Conservation (phyloP, 2,888 invertebrate species). For the Aleiodes testaceus region DNA sequence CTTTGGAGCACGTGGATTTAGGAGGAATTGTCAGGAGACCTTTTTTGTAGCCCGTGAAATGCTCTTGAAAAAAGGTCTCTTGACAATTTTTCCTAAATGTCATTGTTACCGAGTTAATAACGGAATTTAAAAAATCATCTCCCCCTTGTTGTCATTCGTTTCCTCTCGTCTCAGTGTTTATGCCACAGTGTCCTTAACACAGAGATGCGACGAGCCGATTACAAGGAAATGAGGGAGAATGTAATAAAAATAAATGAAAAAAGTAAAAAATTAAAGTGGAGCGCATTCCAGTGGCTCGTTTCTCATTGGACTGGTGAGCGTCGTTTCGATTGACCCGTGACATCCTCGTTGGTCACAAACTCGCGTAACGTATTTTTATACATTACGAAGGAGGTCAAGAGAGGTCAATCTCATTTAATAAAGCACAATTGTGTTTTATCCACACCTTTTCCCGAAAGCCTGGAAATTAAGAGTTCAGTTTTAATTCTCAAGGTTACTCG, state of each 20-base stretch:
- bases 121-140: too few relatives aligned
- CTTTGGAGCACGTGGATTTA: too few relatives aligned
- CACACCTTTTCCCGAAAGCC: neutral
- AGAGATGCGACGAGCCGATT: slow-evolving; percentile 39
- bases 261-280: slow-evolving; percentile 44
- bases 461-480: neutral
- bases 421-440: slow-evolving; percentile 1
- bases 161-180: too few relatives aligned
- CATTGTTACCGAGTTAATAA: too few relatives aligned
- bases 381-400: slow-evolving; percentile 45
- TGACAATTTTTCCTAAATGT: too few relatives aligned
- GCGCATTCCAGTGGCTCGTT: slow-evolving; percentile 48
- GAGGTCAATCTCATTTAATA: slow-evolving; percentile 39
- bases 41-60: too few relatives aligned
- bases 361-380: slow-evolving; percentile 41
- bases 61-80: too few relatives aligned
- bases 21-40: too few relatives aligned
- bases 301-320: slow-evolving; percentile 47
- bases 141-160: too few relatives aligned
- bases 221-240: slow-evolving; percentile 17
- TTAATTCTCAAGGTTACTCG: slow-evolving; percentile 2
- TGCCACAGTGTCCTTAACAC: slow-evolving; percentile 21
- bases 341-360: slow-evolving; percentile 45
- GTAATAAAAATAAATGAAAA: neutral
- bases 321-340: slow-evolving; percentile 53